Conservation (phyloP, 2,113 vertebrate species). For the Trichechus manatus region DNA sequence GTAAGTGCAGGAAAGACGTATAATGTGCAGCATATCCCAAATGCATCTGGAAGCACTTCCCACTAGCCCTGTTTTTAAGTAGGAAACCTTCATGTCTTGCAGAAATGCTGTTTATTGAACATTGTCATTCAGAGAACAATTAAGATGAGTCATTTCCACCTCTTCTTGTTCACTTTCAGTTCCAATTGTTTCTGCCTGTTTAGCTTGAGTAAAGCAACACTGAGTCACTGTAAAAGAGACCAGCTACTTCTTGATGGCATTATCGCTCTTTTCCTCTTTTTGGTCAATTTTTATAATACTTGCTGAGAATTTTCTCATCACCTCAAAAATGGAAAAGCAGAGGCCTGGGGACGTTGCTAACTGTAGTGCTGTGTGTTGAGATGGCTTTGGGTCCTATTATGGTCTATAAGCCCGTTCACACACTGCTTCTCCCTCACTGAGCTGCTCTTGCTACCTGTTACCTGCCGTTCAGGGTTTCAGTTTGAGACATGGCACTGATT, state of each 20-base stretch:
- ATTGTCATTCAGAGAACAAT: constrained; percentile 75
- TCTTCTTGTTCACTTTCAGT: constrained; percentile 36
- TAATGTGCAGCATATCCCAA: not conserved
- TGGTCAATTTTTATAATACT: not conserved
- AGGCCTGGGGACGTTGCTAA: not conserved
- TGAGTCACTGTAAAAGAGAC: constrained; percentile 64
- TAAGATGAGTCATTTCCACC: constrained; percentile 75
- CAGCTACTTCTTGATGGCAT: constrained; percentile 69
- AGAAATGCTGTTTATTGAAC: constrained; percentile 36
- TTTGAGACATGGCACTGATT: not conserved
- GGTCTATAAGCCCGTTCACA: not conserved
- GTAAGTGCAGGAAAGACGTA: not conserved
- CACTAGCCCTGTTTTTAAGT: not conserved
- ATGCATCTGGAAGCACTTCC: not conserved
- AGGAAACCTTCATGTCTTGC: not conserved
- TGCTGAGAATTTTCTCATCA: constrained; percentile 70
- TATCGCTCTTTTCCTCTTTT: constrained; percentile 65
- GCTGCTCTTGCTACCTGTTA: not conserved
- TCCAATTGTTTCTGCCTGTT: constrained; percentile 60
- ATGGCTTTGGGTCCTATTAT: not conserved
- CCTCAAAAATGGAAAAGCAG: not conserved
- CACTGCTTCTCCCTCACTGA: not conserved
- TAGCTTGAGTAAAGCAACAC: constrained; percentile 53
- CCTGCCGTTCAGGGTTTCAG: not conserved
- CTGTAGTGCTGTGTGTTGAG: not conserved